A percentile compares a stretch with the other conserved stretches of the same genome.
Conservation (phyloP, 2,797 vertebrate species). For the Eurystomus glaucurus region DNA sequence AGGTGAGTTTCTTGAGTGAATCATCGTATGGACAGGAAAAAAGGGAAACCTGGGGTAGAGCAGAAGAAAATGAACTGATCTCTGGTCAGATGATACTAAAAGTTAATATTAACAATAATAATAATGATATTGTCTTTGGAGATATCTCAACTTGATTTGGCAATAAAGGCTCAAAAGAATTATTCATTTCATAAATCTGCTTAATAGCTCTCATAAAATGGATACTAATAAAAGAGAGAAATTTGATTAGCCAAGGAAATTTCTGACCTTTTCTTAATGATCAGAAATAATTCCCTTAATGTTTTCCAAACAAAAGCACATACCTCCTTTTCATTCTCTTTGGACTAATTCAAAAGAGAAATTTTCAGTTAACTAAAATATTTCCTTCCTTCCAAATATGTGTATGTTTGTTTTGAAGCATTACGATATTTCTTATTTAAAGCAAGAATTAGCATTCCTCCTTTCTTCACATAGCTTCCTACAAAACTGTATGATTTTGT, state of each 20-base stretch:
- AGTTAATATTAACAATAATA: not conserved
- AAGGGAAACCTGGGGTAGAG: not conserved
- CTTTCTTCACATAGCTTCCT: not conserved
- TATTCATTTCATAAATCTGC: not conserved
- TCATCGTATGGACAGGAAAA: not conserved
- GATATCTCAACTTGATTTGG: not conserved
- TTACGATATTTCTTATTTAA: slow-evolving; percentile 6
- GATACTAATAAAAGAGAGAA: not conserved
- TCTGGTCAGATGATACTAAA: not conserved
- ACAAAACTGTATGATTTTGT: not conserved
- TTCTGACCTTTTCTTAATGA: slow-evolving; percentile 13
- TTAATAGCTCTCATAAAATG: not conserved
- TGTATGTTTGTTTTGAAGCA: not conserved
- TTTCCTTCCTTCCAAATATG: not conserved
- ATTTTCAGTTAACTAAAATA: not conserved
- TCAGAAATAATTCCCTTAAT: not conserved
- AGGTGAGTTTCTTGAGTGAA: not conserved
- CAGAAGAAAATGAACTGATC: not conserved
- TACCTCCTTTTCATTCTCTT: slow-evolving; percentile 6
- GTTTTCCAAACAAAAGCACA: not conserved
- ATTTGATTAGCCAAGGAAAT: slow-evolving; percentile 16
- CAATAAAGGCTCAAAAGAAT: slow-evolving; percentile 3
- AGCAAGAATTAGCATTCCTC: not conserved
- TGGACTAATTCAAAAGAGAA: not conserved
- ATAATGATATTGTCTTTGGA: not conserved